phyloP scores from a whole-genome alignment of 2,797 vertebrate species.

The Acanthurus tractus region DNA sequence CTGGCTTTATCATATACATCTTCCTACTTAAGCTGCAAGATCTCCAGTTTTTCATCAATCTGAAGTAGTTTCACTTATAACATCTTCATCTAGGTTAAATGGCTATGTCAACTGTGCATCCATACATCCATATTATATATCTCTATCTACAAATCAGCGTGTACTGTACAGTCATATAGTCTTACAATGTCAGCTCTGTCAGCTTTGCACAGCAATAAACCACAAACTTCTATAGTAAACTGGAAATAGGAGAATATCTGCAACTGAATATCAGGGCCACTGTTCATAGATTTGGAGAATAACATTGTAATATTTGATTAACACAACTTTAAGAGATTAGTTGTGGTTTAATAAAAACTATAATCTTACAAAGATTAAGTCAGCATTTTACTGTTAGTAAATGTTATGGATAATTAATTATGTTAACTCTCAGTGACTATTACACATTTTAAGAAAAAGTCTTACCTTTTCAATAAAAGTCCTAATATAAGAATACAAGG shows the following conservation, averaged over 20 bases:
- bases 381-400: background rate
- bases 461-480: background rate
- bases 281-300: background rate
- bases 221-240: slow-evolving; percentile 41
- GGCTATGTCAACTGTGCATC: slow-evolving; percentile 52
- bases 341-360: background rate
- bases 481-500: background rate
- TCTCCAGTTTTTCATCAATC: slow-evolving; percentile 13
- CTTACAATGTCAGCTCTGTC: slow-evolving; percentile 21
- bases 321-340: background rate
- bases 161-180: slow-evolving; percentile 56
- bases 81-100: slow-evolving; percentile 40
- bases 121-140: slow-evolving; percentile 37
- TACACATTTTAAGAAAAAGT: too few species aligned
- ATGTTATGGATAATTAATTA: too few species aligned
- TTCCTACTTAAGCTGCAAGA: slow-evolving; percentile 11
- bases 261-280: background rate
- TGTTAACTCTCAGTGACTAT: too few species aligned
- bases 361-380: background rate
- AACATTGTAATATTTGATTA: background rate
- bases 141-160: slow-evolving; percentile 51
- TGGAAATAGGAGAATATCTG: slow-evolving; percentile 49
- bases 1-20: slow-evolving; percentile 7
- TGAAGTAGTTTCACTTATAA: slow-evolving; percentile 11
- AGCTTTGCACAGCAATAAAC: slow-evolving; percentile 47